Percentiles rank a stretch among this genome's conserved stretches.
These are phyloP conservation scores for Ephydatia muelleri DNA, from an alignment of 37 sponge, comb jelly and placozoan species.

Conservation along the genomic window DNA sequence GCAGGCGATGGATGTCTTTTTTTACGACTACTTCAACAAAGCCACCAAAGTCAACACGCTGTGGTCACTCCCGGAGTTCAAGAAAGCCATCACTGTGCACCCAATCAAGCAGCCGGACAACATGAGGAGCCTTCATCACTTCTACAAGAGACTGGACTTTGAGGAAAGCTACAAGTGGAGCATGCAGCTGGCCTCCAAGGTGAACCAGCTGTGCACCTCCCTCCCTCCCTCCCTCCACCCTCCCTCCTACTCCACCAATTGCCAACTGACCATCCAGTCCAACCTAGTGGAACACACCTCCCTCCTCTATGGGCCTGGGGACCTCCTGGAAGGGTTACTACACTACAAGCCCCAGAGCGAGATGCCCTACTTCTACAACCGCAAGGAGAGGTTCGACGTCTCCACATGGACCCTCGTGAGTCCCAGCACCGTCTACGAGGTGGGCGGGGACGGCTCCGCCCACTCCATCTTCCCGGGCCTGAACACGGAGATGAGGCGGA, in stretches of 20 bases:
- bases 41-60: constrained; percentile 35
- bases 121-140: constrained; percentile 54
- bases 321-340: not conserved
- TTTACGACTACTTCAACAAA: constrained; percentile 23
- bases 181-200: constrained; percentile 7
- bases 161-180: constrained; percentile 5
- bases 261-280: constrained; percentile 22
- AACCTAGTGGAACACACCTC: not conserved
- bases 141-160: constrained; percentile 37
- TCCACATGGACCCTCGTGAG: constrained; percentile 27
- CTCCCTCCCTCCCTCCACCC: constrained; percentile 23
- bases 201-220: constrained; percentile 13
- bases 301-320: not conserved
- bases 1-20: constrained; percentile 16
- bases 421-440: not conserved
- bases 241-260: constrained; percentile 15
- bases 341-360: not conserved
- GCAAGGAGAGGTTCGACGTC: constrained; percentile 21
- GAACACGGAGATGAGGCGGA: constrained; percentile 13
- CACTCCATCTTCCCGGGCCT: not conserved
- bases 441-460: not conserved
- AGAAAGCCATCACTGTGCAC: constrained; percentile 42
- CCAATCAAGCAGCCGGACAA: constrained; percentile 59
- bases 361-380: constrained; percentile 11
- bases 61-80: constrained; percentile 35